phyloP scores from a whole-genome alignment of 2,888 invertebrate genomes.

The Heliothis peltigera region DNA sequence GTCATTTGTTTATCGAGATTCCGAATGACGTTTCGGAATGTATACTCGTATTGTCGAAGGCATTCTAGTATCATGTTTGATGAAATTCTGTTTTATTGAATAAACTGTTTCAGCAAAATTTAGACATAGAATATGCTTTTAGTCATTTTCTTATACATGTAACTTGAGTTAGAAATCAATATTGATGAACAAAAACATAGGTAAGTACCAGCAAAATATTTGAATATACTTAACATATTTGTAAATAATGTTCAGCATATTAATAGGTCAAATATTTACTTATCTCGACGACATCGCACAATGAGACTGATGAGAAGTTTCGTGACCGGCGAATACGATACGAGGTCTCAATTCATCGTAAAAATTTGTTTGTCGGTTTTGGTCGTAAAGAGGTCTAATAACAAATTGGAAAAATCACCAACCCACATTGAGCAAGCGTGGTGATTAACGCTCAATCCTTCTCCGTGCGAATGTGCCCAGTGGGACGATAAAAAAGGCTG shows the following conservation, averaged over 20 bases:
- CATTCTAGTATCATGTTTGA: constrained; percentile 3
- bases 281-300: constrained; percentile 36
- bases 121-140: not conserved
- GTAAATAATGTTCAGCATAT: constrained; percentile 34
- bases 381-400: constrained; percentile 71
- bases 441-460: too few relatives aligned
- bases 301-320: constrained; percentile 63
- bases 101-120: not conserved
- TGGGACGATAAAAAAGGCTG: too few relatives aligned
- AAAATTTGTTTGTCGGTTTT: constrained; percentile 71
- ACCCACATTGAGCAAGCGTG: too few relatives aligned
- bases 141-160: not conserved
- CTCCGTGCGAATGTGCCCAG: too few relatives aligned
- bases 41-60: constrained; percentile 50
- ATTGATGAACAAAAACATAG: constrained; percentile 18
- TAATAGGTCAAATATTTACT: constrained; percentile 42
- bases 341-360: constrained; percentile 63
- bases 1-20: constrained; percentile 56
- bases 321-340: constrained; percentile 38
- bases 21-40: constrained; percentile 55
- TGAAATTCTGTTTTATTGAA: constrained; percentile 6
- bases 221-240: constrained; percentile 1
- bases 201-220: constrained; percentile 11
- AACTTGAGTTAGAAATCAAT: constrained; percentile 26
- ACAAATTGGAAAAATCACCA: constrained; percentile 70